phyloP scores from a whole-genome alignment of 2,888 invertebrate genomes.

The Heliconius ethilla region DNA sequence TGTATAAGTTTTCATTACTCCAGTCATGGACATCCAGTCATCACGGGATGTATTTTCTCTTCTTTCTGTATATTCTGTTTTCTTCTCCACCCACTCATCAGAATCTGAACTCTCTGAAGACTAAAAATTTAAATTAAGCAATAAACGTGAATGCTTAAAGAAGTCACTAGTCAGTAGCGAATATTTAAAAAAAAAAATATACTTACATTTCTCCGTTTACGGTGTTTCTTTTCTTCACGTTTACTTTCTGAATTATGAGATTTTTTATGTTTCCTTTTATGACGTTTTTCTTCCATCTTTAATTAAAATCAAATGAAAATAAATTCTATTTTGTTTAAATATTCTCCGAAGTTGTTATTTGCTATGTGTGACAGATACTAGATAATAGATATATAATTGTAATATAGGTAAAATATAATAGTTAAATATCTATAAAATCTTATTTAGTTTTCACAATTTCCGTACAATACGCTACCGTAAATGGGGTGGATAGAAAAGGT shows the following conservation, averaged over 20 bases:
- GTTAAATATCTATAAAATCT: no score
- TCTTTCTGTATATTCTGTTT: slow-evolving; percentile 42
- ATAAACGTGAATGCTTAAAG: neutral
- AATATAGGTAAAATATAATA: no score
- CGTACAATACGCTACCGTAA: no score
- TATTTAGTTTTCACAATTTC: no score
- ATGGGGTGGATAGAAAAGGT: no score
- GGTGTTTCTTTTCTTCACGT: slow-evolving; percentile 49
- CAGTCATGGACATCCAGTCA: slow-evolving; percentile 90
- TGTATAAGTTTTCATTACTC: slow-evolving; percentile 72
- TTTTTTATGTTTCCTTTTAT: slow-evolving; percentile 62
- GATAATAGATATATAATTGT: no score
- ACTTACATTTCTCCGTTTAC: slow-evolving; percentile 56
- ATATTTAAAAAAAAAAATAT: neutral
- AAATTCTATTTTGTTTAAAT: neutral
- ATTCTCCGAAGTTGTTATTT: neutral
- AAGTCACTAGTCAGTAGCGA: neutral
- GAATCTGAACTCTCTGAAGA: slow-evolving; percentile 61
- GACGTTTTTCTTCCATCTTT: slow-evolving; percentile 65
- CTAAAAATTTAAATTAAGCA: slow-evolving; percentile 35
- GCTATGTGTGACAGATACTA: no score
- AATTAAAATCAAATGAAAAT: neutral
- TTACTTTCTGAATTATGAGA: slow-evolving; percentile 56
- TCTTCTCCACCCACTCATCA: slow-evolving; percentile 85
- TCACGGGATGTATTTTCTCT: slow-evolving; percentile 79